Evolutionary conservation across 2,113 vertebrate species (phyloP), one percentile per base, ranked within the genome.

Genomic region (Callionymus lyra): DNA sequence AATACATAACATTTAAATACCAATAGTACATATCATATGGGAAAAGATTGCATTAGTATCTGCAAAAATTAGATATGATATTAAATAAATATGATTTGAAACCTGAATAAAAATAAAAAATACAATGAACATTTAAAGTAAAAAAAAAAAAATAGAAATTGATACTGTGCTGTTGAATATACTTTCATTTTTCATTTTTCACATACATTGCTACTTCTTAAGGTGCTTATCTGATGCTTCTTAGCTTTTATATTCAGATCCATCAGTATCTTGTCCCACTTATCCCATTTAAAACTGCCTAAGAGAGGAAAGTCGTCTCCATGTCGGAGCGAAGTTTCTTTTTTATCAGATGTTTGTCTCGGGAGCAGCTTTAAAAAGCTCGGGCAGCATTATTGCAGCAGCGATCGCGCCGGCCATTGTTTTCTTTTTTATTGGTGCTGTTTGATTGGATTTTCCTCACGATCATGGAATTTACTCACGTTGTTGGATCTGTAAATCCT

Each of bases 231-330:
- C 72, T 82, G 68, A 77, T 68, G 68, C 64, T 65, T 43, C 10
- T 11, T 53, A 68, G 49, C 58, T 56, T 58, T 65, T 50, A 81
- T 81, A 80, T 84, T 84, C 79, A 67, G 62, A 81, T 74, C 80
- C 76, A 86, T 86, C 84, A 81, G 68, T 82, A 84, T 79, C 75
- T 68, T 66, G 68, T 74, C 73, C 82, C 76, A 81, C 77, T 86
- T 83, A 85, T 84, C 77, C 63, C 76, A 79, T 78, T 70, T 73
- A 82, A 84, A 84, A 84, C 81, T 72, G 74, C 79, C 84, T 84
- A 78, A 76, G 75, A 82, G 77, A 79, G 83, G 77, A 83, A 80
- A 81, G 82, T 76, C 76, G 76, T n/a, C 70, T 84, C 64, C 44
- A 59, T 61, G 63, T 70, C 27, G 34, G 67, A 77, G 77, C 72